Percentiles rank a stretch among this genome's conserved stretches.
These are phyloP conservation scores for Sciaenops ocellatus DNA, from an alignment of 2,797 vertebrate genomes.

Conservation along the genomic window DNA sequence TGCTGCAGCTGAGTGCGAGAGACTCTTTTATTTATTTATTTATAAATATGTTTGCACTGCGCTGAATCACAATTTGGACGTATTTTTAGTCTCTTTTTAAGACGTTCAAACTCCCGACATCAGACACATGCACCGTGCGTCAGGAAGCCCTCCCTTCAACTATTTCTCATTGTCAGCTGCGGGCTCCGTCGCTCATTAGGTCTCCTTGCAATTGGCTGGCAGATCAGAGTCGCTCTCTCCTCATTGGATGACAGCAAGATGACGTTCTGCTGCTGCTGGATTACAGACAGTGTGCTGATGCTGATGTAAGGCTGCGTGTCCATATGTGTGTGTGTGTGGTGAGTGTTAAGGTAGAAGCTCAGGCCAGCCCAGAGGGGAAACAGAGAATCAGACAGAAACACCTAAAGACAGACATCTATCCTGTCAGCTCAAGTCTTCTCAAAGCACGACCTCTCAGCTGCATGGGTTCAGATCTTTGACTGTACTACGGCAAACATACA, in stretches of 20 bases:
- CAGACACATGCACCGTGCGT: conserved; percentile 9
- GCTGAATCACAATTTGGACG: not conserved
- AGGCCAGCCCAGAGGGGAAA: conserved; percentile 1
- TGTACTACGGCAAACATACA: not conserved
- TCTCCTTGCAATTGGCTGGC: conserved; percentile 43
- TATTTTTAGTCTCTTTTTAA: conserved; percentile 18
- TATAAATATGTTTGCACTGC: not conserved
- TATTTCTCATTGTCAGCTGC: conserved; percentile 29
- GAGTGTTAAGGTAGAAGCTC: conserved; percentile 27
- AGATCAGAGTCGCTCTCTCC: conserved; percentile 8
- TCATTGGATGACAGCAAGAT: conserved; percentile 55
- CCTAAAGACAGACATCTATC: conserved; percentile 26
- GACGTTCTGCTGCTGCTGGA: conserved; percentile 49
- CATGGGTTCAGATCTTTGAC: not conserved
- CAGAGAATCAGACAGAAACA: conserved; percentile 18
- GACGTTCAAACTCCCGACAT: conserved; percentile 22
- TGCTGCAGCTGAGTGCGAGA: not conserved
- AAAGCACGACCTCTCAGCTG: not conserved
- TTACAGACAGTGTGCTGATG: conserved; percentile 25
- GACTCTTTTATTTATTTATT: not conserved
- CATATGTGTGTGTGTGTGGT: not conserved
- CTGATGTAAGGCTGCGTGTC: conserved; percentile 30
- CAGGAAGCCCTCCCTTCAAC: conserved; percentile 26
- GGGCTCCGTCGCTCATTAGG: conserved; percentile 14
- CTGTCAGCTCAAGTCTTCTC: not conserved